Conservation (phyloP, 2,797 vertebrate genomes). For the Microhierax caerulescens region DNA sequence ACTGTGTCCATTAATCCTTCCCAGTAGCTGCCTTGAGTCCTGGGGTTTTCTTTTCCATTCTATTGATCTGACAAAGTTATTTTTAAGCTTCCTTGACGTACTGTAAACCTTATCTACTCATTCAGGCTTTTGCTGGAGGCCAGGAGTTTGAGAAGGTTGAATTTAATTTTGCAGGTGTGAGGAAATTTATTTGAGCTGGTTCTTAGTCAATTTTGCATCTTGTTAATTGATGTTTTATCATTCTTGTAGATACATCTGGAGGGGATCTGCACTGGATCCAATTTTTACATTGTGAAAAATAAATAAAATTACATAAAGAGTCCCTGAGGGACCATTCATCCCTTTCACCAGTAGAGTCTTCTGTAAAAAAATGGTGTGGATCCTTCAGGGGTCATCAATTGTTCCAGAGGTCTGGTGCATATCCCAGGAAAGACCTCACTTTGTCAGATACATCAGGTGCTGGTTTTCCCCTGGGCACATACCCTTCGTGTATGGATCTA, state of each 20-base stretch:
- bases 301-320: background rate
- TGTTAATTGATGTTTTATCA: slow-evolving; percentile 41
- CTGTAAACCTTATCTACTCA: slow-evolving; percentile 19
- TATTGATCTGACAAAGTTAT: slow-evolving; percentile 14
- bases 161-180: slow-evolving; percentile 7
- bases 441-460: background rate
- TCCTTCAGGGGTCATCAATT: background rate
- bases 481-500: background rate
- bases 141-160: background rate
- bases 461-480: background rate
- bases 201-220: slow-evolving; percentile 2
- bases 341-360: background rate
- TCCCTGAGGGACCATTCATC: background rate
- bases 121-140: slow-evolving; percentile 25
- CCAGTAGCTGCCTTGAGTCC: slow-evolving; percentile 3
- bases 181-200: background rate
- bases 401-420: background rate
- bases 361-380: background rate
- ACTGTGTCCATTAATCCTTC: background rate
- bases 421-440: background rate
- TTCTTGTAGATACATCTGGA: background rate
- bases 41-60: slow-evolving; percentile 29
- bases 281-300: slow-evolving; percentile 9
- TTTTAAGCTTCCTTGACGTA: slow-evolving; percentile 21
- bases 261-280: background rate